Percentiles rank a stretch among this genome's conserved stretches.
phyloP scores from a whole-genome alignment of 2,888 invertebrate species.

The Idaea dimidiata region DNA sequence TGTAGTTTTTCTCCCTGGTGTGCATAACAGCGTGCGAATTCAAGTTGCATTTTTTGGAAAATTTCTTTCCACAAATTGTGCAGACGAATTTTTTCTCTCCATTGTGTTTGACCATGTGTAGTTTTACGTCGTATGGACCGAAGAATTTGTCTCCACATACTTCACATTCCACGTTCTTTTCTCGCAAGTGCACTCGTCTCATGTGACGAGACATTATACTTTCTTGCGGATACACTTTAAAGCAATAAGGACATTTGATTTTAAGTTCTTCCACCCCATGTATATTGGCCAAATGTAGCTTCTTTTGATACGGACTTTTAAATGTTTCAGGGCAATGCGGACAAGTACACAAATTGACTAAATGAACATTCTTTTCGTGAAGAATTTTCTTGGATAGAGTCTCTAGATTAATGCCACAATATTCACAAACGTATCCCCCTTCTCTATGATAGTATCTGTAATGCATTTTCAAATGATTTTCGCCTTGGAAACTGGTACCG shows the following conservation, averaged over 20 bases:
- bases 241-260: slow-evolving; percentile 71
- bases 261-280: slow-evolving; percentile 70
- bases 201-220: slow-evolving; percentile 82
- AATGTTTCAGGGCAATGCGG: slow-evolving; percentile 70
- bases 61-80: slow-evolving; percentile 80
- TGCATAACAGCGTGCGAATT: slow-evolving; percentile 82
- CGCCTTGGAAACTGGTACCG: slow-evolving; percentile 73
- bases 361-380: slow-evolving; percentile 70
- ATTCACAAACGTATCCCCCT: slow-evolving; percentile 66
- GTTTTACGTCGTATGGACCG: slow-evolving; percentile 65
- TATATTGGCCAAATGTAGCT: slow-evolving; percentile 65
- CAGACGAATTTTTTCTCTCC: slow-evolving; percentile 80
- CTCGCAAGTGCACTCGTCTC: slow-evolving; percentile 79
- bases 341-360: slow-evolving; percentile 60
- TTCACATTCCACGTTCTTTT: slow-evolving; percentile 71
- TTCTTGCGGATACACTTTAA: slow-evolving; percentile 73
- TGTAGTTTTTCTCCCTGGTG: slow-evolving; percentile 71
- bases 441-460: slow-evolving; percentile 70
- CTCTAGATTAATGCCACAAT: slow-evolving; percentile 72
- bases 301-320: slow-evolving; percentile 69
- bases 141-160: slow-evolving; percentile 72
- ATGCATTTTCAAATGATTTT: slow-evolving; percentile 73
- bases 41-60: slow-evolving; percentile 81
- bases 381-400: slow-evolving; percentile 69
- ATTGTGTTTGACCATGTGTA: slow-evolving; percentile 78